Evolutionary conservation across 1,140 invertebrate species (phyloP).

Genomic region (Metaphire vulgaris): DNA sequence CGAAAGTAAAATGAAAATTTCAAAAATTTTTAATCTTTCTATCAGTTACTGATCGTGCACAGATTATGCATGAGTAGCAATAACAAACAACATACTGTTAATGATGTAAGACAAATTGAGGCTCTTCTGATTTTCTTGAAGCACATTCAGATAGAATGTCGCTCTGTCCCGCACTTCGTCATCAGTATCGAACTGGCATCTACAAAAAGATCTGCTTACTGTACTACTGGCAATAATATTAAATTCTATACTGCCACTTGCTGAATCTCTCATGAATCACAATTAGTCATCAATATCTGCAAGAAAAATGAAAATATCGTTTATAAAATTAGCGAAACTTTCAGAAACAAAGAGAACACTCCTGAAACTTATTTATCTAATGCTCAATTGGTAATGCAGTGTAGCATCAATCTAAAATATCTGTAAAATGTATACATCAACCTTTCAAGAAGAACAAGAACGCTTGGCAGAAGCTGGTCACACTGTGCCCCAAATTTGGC

Average conservation of each 20-base stretch:
- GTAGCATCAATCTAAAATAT: background rate
- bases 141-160: constrained; percentile 86
- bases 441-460: constrained; percentile 62
- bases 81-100: constrained; percentile 59
- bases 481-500: constrained; percentile 95
- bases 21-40: constrained; percentile 16
- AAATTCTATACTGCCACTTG: too few relatives aligned
- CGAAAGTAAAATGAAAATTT: background rate
- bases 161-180: constrained; percentile 97
- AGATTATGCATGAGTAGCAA: too few relatives aligned
- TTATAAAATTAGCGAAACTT: too few relatives aligned
- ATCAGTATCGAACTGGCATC: constrained; percentile 92
- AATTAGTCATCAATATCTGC: too few relatives aligned
- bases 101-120: constrained; percentile 79
- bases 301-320: too few relatives aligned
- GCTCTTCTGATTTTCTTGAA: constrained; percentile 62
- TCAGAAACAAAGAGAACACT: too few relatives aligned
- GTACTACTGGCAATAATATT: too few relatives aligned
- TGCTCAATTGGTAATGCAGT: too few relatives aligned
- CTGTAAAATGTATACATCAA: constrained; percentile 27
- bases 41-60: background rate
- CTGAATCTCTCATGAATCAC: too few relatives aligned
- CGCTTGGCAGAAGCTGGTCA: constrained; percentile 80
- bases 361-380: too few relatives aligned
- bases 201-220: constrained; percentile 54